phyloP scores from a whole-genome alignment of 2,888 invertebrate species.

The Camponotus fellah region DNA sequence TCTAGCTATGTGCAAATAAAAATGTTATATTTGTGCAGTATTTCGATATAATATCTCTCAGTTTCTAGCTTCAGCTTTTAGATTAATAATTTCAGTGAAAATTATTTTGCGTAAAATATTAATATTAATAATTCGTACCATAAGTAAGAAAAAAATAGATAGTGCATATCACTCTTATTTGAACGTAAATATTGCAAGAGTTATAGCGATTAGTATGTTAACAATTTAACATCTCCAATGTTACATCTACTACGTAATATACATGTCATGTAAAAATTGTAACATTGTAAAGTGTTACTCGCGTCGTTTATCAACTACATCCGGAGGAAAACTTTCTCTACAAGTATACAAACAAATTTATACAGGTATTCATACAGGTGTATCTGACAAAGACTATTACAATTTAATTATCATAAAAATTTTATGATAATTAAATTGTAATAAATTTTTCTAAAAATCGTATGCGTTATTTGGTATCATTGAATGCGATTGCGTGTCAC shows the following conservation, averaged over 20 bases:
- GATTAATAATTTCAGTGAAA: background rate
- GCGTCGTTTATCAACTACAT: slow-evolving; percentile 76
- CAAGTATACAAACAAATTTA: background rate
- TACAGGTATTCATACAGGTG: background rate
- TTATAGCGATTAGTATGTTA: slow-evolving; percentile 15
- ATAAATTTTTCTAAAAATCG: slow-evolving; percentile 11
- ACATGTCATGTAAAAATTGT: slow-evolving; percentile 68
- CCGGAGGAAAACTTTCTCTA: slow-evolving; percentile 71
- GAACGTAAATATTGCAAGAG: background rate
- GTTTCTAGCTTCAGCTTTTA: background rate
- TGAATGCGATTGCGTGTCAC: slow-evolving; percentile 41
- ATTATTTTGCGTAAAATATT: background rate
- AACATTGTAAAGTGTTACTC: slow-evolving; percentile 74
- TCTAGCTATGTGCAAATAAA: slow-evolving; percentile 11
- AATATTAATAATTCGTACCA: background rate
- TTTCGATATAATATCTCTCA: background rate
- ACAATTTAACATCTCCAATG: slow-evolving; percentile 12
- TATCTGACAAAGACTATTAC: background rate
- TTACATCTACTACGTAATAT: slow-evolving; percentile 51
- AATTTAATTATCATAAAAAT: background rate
- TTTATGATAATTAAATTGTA: background rate
- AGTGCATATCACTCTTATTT: slow-evolving; percentile 20
- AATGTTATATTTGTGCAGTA: background rate
- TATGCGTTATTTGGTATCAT: slow-evolving; percentile 9
- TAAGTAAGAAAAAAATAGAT: background rate